Conservation (phyloP, 2,113 vertebrate genomes). For the Stigmatopora argus region DNA sequence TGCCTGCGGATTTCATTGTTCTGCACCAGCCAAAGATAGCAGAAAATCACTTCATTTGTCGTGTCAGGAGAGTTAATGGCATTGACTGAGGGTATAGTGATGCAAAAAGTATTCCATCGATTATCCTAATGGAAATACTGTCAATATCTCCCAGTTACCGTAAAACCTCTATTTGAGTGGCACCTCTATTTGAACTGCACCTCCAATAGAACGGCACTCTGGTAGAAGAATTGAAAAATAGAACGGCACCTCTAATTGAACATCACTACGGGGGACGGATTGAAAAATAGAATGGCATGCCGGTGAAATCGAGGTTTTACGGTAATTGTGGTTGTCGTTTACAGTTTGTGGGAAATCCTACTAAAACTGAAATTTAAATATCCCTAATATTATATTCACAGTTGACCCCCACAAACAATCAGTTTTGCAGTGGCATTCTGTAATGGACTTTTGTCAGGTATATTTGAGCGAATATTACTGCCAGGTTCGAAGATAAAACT, state of each 20-base stretch:
- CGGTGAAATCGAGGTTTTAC: too few relatives aligned
- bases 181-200: too few relatives aligned
- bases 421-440: not conserved
- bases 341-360: not conserved
- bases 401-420: not conserved
- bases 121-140: conserved; percentile 3
- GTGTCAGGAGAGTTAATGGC: not conserved
- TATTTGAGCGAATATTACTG: not conserved
- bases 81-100: not conserved
- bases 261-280: too few relatives aligned
- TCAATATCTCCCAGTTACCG: not conserved
- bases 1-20: not conserved
- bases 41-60: not conserved
- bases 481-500: not conserved
- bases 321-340: not conserved
- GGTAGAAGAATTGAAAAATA: too few relatives aligned
- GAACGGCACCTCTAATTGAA: too few relatives aligned
- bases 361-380: not conserved
- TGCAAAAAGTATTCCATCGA: conserved; percentile 1
- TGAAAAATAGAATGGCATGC: too few relatives aligned
- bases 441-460: not conserved
- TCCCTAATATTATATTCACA: not conserved
- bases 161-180: too few relatives aligned
- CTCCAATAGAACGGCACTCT: too few relatives aligned
- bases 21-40: not conserved